Base-by-base conservation (phyloP, 2,888 invertebrate genomes). In the Cotesia congregata region DNA sequence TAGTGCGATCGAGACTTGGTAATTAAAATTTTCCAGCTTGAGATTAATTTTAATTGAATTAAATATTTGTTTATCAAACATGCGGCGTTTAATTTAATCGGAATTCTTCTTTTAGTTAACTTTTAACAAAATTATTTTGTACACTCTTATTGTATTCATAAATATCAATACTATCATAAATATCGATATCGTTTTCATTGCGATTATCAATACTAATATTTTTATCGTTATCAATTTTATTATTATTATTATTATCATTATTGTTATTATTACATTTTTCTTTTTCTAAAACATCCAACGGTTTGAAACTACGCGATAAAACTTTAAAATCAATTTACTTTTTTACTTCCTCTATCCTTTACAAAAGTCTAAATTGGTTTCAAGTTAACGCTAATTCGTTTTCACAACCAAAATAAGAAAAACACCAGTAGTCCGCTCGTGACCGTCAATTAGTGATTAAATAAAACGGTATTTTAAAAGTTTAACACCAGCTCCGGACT, bases 391-490 rank as follows among this genome's bases (percentile, higher is more conserved):
- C 6, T 20, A 38, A 65, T 20, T 20, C 65, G 20, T 65, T 65
- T 65, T 65, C 38, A 30, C 65, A 17, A 38, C 2, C 12, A 65
- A 38, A 9, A 65, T 30, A 65, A 17, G 65, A 30, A 65, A 65
- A 65, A 65, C 30, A 38, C 38, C 2, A 12, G 12, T 7, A 30
- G 12, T 7, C 30, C 30, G 20, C 12, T 30, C 30, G 65, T 65
- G 20, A 20, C 65, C 38, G 7, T 38, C 65, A 65, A 65, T 65
- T 65, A 65, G 65, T 65, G 38, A 65, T 30, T 20, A 65, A 65
- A 38, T 38, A 30, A 30, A 38, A 65, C 12, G 50, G 2, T 30
- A 65, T 38, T 65, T 65, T 65, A 12, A 65, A 65, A 65, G 30
- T 65, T 65, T 62, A 17, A 65, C 38, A 30, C 12, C 38, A 62